phyloP scores from a whole-genome alignment of 2,113 vertebrate genomes.

The Zosterops hypoxanthus region DNA sequence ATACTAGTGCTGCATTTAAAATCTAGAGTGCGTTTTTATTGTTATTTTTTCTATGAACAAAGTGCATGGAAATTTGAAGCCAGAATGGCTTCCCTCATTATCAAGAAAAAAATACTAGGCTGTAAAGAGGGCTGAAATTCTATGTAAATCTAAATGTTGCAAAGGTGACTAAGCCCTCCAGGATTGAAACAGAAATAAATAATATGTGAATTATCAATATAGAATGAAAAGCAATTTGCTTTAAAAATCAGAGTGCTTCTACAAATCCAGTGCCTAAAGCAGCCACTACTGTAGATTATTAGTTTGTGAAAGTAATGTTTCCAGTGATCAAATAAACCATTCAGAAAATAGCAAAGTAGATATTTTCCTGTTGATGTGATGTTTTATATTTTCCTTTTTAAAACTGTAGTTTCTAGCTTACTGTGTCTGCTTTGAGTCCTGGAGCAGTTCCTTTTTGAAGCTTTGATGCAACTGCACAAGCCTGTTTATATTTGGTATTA shows the following conservation, averaged over 20 bases:
- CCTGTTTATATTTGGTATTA: constrained; percentile 37
- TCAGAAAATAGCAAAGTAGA: constrained; percentile 44
- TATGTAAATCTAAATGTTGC: constrained; percentile 1
- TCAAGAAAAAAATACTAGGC: background rate
- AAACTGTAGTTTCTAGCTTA: constrained; percentile 55
- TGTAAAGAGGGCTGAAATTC: constrained; percentile 4
- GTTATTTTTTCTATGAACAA: background rate
- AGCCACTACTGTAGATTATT: constrained; percentile 44
- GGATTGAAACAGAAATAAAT: background rate
- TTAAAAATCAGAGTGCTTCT: constrained; percentile 65
- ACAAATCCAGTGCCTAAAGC: constrained; percentile 67
- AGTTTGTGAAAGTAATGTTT: constrained; percentile 59
- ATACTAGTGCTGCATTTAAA: constrained; percentile 14
- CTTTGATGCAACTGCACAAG: constrained; percentile 29
- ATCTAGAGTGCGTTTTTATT: background rate
- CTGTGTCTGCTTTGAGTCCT: constrained; percentile 64
- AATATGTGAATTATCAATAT: background rate
- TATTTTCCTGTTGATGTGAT: constrained; percentile 57
- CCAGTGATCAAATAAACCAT: constrained; percentile 39
- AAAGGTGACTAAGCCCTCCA: constrained; percentile 26
- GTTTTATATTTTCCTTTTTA: constrained; percentile 50
- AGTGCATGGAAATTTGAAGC: constrained; percentile 13
- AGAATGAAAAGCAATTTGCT: constrained; percentile 51
- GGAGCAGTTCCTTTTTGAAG: constrained; percentile 34
- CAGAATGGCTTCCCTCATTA: background rate